These are phyloP conservation scores for Coptodon rendalli DNA, from an alignment of 2,113 vertebrate species.

Conservation along the genomic window DNA sequence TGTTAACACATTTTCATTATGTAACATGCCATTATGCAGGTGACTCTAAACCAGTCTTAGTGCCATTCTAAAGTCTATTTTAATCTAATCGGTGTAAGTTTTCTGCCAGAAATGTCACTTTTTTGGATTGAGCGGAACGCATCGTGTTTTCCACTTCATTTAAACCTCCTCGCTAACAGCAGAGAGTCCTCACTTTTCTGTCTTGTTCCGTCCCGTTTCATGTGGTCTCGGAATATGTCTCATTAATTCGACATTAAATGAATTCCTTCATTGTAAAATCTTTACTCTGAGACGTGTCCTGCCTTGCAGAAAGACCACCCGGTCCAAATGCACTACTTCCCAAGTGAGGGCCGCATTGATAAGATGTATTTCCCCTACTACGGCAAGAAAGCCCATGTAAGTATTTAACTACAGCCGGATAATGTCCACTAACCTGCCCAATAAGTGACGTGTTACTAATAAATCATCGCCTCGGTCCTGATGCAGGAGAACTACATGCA, in stretches of 20 bases:
- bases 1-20: conserved; percentile 15
- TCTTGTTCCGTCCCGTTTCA: not conserved
- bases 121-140: not conserved
- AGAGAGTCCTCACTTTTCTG: not conserved
- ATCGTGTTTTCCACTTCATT: not conserved
- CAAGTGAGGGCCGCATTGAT: conserved; percentile 77
- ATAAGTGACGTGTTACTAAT: not conserved
- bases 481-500: conserved; percentile 84
- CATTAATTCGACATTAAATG: not conserved
- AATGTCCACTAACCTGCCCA: not conserved
- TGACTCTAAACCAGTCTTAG: conserved; percentile 3
- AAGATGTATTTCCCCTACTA: conserved; percentile 97
- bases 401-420: conserved; percentile 52
- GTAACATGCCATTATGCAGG: conserved; percentile 15
- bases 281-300: not conserved
- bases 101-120: not conserved
- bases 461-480: not conserved
- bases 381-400: conserved; percentile 90
- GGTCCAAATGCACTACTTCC: conserved; percentile 77
- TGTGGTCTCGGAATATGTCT: not conserved
- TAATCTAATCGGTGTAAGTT: not conserved
- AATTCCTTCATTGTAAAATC: not conserved
- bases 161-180: not conserved
- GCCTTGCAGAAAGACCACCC: conserved; percentile 70
- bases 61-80: not conserved